Conservation (phyloP, 2,797 vertebrate species). For the Poeciliopsis gracilis region DNA sequence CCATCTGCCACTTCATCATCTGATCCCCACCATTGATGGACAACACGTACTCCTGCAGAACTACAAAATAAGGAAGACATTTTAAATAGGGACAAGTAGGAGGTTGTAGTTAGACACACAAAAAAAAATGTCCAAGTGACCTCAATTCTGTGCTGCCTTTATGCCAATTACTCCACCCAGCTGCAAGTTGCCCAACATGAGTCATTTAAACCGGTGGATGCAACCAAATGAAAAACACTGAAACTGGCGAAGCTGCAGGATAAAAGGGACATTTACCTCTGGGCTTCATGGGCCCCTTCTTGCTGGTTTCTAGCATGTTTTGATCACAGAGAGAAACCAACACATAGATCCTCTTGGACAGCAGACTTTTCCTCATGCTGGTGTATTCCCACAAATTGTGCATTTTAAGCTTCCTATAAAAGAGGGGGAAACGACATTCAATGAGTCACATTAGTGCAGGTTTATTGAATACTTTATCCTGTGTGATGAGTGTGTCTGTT, state of each 20-base stretch:
- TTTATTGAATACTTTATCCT: not conserved
- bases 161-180: conserved; percentile 39
- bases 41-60: conserved; percentile 61
- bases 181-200: conserved; percentile 22
- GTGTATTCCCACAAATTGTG: conserved; percentile 67
- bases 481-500: not conserved
- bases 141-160: not conserved
- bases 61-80: conserved; percentile 33
- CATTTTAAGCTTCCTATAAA: conserved; percentile 61
- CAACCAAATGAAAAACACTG: not conserved
- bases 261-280: conserved; percentile 29
- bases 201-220: conserved; percentile 32
- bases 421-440: not conserved
- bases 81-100: not conserved
- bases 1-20: conserved; percentile 73
- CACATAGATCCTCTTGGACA: conserved; percentile 72
- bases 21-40: conserved; percentile 67
- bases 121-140: conserved; percentile 2
- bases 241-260: not conserved
- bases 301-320: not conserved
- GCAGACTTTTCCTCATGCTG: conserved; percentile 61
- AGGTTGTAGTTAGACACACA: not conserved
- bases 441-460: not conserved
- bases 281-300: not conserved
- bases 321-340: conserved; percentile 49